phyloP scores from a whole-genome alignment of 2,113 vertebrate genomes.

The Monarcha castaneiventris region DNA sequence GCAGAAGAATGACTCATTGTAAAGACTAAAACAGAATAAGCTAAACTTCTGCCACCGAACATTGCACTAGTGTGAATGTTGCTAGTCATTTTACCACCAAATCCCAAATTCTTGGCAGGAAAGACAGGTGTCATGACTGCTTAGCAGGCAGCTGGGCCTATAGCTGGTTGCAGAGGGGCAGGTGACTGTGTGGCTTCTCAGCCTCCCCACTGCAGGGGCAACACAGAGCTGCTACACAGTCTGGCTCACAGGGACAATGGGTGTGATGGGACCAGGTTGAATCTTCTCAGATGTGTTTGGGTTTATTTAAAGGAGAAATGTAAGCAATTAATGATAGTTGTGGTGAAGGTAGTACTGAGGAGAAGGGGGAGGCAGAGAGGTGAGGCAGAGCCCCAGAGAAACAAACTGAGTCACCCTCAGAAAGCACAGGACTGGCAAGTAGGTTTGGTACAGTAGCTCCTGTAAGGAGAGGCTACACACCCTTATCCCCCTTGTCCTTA shows the following conservation, averaged over 20 bases:
- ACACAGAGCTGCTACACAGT: not conserved
- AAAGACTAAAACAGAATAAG: not conserved
- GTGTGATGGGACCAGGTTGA: fast-evolving
- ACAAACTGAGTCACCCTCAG: not conserved
- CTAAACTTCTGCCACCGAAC: not conserved
- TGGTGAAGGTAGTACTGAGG: not conserved
- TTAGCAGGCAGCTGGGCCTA: not conserved
- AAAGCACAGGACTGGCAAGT: not conserved
- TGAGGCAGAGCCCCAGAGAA: not conserved
- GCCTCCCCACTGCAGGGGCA: fast-evolving
- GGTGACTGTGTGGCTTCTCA: not conserved
- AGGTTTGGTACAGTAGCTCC: not conserved
- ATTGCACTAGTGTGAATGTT: not conserved
- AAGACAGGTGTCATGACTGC: not conserved
- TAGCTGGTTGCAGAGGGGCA: not conserved
- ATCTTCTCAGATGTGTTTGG: not conserved
- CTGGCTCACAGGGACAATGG: fast-evolving
- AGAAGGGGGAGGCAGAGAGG: not conserved
- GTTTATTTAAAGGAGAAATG: not conserved
- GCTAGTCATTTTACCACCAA: not conserved
- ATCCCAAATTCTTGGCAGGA: not conserved
- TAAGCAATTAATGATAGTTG: not conserved
- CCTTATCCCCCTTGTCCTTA: not conserved
- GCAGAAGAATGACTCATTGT: not conserved
- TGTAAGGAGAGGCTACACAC: not conserved